Evolutionary conservation across 2,888 invertebrate species (phyloP), one percentile per base, ranked within the genome.

Genomic region (Loripinus fragilis): DNA sequence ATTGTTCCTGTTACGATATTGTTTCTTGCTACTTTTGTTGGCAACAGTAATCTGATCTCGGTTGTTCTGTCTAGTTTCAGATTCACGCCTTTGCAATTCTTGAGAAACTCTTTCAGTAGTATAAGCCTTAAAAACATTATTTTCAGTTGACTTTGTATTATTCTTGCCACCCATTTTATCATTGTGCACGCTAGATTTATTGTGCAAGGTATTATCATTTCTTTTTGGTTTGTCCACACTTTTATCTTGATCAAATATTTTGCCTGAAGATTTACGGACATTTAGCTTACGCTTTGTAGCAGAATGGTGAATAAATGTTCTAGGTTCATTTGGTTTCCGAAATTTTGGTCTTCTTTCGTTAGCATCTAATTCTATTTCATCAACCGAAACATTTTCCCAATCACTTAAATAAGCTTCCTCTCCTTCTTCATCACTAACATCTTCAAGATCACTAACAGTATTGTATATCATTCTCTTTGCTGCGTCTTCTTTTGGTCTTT

Each of bases 361-460:
- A 2, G 60, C 60, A 60, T 60, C 60, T 20, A 60, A 60, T 33
- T 60, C 60, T 33, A 60, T 60, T 60, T 60, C 60, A 60, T 60
- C 60, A 30, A 60, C 33, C 17, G 60, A 60, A 33, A 33, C 60
- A 20, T 60, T 60, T 30, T 60, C 60, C 60, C 60, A 60, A 20
- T 60, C 60, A 60, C 60, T 60, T 17, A 60, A 30, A 2, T 60
- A 2, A 10, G 5, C 55, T 25, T 10, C 15, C 17, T 60, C 60
- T 10, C 8, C 28, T 60, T 60, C 60, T 20, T 60, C 60, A n/a
- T 52, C 52, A 33, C 60, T 60, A 17, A 60, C 60, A 60, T 60
- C 60, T 5, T 60, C 60, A 33, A 60, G 60, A 33, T 60, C 60
- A 60, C 60, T 60, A 33, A 60, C 60, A 12, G 25, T 33, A 17